These are phyloP conservation scores for Muricea muricata DNA, from an alignment of 92 coral and sea anemone species.

Conservation along the genomic window DNA sequence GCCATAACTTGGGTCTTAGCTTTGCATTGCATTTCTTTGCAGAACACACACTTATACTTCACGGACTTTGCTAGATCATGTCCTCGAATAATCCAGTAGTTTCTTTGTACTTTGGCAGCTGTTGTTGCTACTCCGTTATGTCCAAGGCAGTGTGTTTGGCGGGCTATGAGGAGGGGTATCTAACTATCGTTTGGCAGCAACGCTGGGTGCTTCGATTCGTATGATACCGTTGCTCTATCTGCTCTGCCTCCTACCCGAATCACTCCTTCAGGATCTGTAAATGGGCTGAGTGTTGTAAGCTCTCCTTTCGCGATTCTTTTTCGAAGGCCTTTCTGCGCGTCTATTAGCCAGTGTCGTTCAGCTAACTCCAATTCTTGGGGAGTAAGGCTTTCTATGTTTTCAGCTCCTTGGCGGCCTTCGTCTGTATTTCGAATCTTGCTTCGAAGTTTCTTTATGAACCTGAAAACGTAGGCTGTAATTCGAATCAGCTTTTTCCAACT, in stretches of 20 bases:
- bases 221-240: too few relatives aligned
- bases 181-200: conserved; percentile 47
- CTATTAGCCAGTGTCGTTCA: conserved; percentile 48
- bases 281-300: conserved; percentile 57
- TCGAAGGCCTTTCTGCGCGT: conserved; percentile 52
- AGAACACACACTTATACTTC: too few relatives aligned
- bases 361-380: conserved; percentile 30
- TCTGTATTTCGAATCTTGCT: background rate
- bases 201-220: conserved; percentile 48
- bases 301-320: conserved; percentile 51
- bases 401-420: background rate
- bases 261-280: conserved; percentile 16
- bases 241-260: too few relatives aligned
- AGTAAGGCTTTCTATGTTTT: conserved; percentile 9
- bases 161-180: conserved; percentile 47
- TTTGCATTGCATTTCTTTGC: conserved; percentile 50
- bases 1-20: conserved; percentile 49
- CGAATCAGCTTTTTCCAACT: background rate
- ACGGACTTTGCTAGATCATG: too few relatives aligned
- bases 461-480: background rate
- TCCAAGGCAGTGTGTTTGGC: conserved; percentile 40
- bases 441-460: background rate
- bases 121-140: conserved; percentile 4
- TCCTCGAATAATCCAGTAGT: too few relatives aligned
- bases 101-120: background rate